phyloP scores from a whole-genome alignment of 2,113 vertebrate genomes.

The Aviceda subcristata region DNA sequence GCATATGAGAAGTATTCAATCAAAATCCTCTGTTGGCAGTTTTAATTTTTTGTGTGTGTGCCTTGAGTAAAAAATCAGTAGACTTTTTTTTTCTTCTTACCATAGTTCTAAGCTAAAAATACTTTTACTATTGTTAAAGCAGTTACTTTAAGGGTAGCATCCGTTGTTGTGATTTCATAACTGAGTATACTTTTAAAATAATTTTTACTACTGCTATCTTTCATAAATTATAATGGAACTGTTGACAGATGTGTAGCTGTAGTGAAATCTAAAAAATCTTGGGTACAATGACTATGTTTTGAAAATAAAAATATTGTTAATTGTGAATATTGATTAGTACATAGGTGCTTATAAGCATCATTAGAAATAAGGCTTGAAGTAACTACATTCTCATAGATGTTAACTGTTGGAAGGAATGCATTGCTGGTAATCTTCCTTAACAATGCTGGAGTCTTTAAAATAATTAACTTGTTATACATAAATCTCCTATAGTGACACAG shows the following conservation, averaged over 20 bases:
- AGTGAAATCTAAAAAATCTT: neutral
- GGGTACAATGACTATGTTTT: neutral
- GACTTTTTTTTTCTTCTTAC: neutral
- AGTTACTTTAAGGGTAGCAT: neutral
- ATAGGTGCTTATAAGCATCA: conserved; percentile 23
- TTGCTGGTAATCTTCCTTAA: conserved; percentile 65
- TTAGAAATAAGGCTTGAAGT: conserved; percentile 55
- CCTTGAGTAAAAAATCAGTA: neutral
- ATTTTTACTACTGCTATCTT: neutral
- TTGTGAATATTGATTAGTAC: conserved; percentile 52
- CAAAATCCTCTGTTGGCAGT: neutral
- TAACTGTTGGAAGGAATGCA: conserved; percentile 29
- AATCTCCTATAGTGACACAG: conserved; percentile 46
- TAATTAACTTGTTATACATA: conserved; percentile 61
- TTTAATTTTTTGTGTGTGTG: neutral
- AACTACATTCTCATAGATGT: conserved; percentile 37
- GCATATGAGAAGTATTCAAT: neutral
- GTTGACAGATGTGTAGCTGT: neutral
- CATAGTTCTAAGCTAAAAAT: neutral
- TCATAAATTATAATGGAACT: neutral
- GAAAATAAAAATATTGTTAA: neutral
- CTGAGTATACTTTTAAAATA: neutral
- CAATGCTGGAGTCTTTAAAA: conserved; percentile 45
- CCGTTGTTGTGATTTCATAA: neutral
- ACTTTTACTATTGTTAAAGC: neutral